Percentiles rank a stretch among this genome's conserved stretches.
These are phyloP conservation scores for Artibeus lituratus DNA, from an alignment of 2,797 vertebrate genomes.

Conservation along the genomic window DNA sequence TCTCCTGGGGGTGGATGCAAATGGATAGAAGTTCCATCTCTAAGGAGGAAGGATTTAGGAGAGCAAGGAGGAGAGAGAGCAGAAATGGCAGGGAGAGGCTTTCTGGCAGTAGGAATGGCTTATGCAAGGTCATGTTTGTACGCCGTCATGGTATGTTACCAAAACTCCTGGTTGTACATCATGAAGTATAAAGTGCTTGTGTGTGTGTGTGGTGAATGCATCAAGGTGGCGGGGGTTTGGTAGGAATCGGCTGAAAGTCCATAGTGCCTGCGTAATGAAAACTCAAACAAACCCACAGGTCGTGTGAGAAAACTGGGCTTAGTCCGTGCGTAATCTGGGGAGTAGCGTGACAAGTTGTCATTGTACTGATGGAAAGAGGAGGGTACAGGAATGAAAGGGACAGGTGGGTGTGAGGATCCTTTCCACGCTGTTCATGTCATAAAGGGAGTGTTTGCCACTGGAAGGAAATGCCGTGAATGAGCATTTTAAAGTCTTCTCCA, in stretches of 20 bases:
- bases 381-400: background rate
- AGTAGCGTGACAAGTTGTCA: background rate
- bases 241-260: background rate
- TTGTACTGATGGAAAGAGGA: background rate
- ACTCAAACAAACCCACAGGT: background rate
- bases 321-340: background rate
- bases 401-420: background rate
- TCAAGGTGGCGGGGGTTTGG: background rate
- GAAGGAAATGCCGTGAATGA: background rate
- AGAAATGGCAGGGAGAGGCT: background rate
- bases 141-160: background rate
- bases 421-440: background rate
- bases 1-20: background rate
- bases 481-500: background rate
- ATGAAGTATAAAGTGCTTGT: background rate
- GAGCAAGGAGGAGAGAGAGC: background rate
- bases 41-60: background rate
- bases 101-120: background rate
- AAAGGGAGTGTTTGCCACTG: background rate
- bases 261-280: background rate
- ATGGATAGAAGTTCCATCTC: accelerated
- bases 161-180: background rate
- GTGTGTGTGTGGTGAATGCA: too few relatives aligned
- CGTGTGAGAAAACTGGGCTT: background rate
- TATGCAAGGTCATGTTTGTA: background rate